Evolutionary conservation across 2,113 vertebrate species (phyloP).

Genomic region (Microtus oregoni): DNA sequence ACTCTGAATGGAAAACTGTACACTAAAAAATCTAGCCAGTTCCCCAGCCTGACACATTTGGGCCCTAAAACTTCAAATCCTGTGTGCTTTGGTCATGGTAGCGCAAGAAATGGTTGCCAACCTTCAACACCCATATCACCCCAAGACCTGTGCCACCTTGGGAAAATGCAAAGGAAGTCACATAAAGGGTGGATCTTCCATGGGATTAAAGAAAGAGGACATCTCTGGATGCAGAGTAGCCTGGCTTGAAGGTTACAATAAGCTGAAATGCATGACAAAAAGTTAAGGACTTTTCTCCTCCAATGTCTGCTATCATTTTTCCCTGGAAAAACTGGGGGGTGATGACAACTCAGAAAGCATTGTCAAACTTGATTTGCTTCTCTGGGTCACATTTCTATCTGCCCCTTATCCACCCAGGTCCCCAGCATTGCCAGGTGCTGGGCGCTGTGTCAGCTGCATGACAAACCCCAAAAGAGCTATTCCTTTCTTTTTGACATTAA

Average conservation of each 20-base stretch:
- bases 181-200: neutral
- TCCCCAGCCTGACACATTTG: neutral
- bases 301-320: neutral
- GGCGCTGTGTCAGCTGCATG: neutral
- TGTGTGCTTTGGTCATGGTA: neutral
- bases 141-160: neutral
- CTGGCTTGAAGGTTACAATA: neutral
- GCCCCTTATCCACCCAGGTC: neutral
- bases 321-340: neutral
- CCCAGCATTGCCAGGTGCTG: neutral
- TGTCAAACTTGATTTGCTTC: neutral
- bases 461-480: neutral
- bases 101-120: neutral
- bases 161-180: neutral
- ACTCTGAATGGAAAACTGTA: neutral
- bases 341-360: neutral
- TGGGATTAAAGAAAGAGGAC: neutral
- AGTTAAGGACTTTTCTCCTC: neutral
- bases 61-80: slow-evolving; percentile 6
- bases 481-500: neutral
- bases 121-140: neutral
- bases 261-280: neutral
- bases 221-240: neutral
- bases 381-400: neutral
- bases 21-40: neutral